Evolutionary conservation across 2,888 invertebrate species (phyloP).

Genomic region (Orthosia gothica): DNA sequence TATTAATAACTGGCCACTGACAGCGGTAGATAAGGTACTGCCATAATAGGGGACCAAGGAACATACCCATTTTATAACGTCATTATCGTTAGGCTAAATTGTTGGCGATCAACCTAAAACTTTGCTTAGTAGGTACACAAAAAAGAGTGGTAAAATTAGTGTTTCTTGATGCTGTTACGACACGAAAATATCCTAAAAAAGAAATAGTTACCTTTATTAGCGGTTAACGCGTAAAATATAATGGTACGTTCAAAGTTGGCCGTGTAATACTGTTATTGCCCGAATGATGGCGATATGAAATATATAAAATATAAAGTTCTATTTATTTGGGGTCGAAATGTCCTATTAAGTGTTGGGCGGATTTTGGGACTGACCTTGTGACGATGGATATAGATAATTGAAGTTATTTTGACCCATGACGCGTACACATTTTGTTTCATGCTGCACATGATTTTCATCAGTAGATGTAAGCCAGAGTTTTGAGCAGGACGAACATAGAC

Average conservation of each 20-base stretch:
- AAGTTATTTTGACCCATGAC: neutral
- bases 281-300: conserved; percentile 40
- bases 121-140: conserved; percentile 49
- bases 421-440: neutral
- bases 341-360: conserved; percentile 20
- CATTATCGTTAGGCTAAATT: conserved; percentile 72
- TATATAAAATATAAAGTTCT: conserved; percentile 47
- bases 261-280: conserved; percentile 46
- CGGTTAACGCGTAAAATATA: conserved; percentile 43
- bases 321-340: conserved; percentile 41
- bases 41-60: conserved; percentile 68
- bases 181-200: conserved; percentile 52
- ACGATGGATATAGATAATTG: neutral
- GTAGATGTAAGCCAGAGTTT: neutral
- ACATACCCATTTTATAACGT: conserved; percentile 68
- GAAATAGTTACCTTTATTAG: conserved; percentile 50
- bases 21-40: conserved; percentile 73
- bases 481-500: neutral
- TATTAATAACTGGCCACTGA: conserved; percentile 76
- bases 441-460: neutral
- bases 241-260: conserved; percentile 45
- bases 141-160: conserved; percentile 61
- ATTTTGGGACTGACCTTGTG: neutral
- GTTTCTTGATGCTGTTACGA: conserved; percentile 52
- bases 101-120: conserved; percentile 69